Evolutionary conservation across 2,113 vertebrate genomes (phyloP).

Genomic region (Oxyura jamaicensis): DNA sequence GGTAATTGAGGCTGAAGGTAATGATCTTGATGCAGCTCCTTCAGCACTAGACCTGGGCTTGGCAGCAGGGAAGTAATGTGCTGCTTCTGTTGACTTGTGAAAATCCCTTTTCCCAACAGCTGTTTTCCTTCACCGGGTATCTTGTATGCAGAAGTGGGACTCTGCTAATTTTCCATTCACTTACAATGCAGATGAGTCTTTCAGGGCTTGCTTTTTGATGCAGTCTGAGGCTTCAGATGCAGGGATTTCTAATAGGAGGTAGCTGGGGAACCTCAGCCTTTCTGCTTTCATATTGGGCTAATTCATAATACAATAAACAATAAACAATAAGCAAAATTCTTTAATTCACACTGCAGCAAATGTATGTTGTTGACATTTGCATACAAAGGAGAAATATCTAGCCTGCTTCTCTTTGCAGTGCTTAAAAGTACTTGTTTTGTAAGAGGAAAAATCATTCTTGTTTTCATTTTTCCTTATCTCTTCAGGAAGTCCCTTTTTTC

Average conservation of each 20-base stretch:
- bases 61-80: accelerated
- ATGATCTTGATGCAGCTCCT: not conserved
- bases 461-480: not conserved
- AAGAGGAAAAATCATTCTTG: not conserved
- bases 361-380: not conserved
- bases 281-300: not conserved
- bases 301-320: not conserved
- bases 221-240: not conserved
- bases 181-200: not conserved
- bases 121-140: not conserved
- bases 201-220: not conserved
- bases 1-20: not conserved
- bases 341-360: not conserved
- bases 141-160: not conserved
- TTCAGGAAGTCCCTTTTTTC: slow-evolving; percentile 12
- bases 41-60: not conserved
- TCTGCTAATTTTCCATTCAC: not conserved
- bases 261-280: not conserved
- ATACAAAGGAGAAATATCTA: not conserved
- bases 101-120: not conserved
- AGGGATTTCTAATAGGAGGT: not conserved
- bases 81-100: not conserved
- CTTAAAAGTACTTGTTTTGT: not conserved
- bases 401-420: not conserved
- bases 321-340: not conserved